Base-by-base conservation (phyloP, 2,888 invertebrate genomes). In the Arctia plantaginis region DNA sequence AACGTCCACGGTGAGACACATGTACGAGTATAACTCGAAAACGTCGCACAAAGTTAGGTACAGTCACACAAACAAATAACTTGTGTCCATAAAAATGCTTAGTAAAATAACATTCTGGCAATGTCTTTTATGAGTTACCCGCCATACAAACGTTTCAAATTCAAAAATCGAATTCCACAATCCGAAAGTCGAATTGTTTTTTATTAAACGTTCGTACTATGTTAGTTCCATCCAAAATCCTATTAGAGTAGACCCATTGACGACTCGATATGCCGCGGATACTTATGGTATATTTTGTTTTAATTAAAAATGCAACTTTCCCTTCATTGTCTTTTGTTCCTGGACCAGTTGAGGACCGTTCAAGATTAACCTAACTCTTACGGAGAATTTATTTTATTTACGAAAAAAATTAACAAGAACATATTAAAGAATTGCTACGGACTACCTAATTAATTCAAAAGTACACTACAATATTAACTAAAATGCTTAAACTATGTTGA, bases 251-350 rank as follows among this genome's bases (percentile, higher is more conserved):
- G 75, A 83, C 79, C 81, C 74, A 82, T 85, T 84, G 82, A 79
- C 86, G 75, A 82, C 70, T 72, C 67, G 78, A 78, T 74, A 78
- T 75, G 79, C 70, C 85, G 87, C 86, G 86, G 87, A 88, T 86
- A 87, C 86, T 85, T 88, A 88, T 80, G 85, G 80, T 87, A 79
- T 80, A 81, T 78, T 79, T 87, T 89, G 84, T 83, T 85, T 87
- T 90, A 89, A 90, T 87, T 85, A 85, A 88, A 93, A 94, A 95
- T 94, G 94, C 95, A 95, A 91, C 90, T 91, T 85, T 93, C 91
- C 94, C 90, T 93, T 93, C 94, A 94, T 93, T 95, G 94, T 95
- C 95, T 95, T 95, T 94, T 94, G 93, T 93, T 94, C 93, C 91
- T 89, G 90, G 91, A 90, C 88, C 91, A 90, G 89, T 90, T 89